Percentiles rank a stretch among this genome's conserved stretches.
Conservation (phyloP, 2,113 vertebrate genomes). For the Suricata suricatta region DNA sequence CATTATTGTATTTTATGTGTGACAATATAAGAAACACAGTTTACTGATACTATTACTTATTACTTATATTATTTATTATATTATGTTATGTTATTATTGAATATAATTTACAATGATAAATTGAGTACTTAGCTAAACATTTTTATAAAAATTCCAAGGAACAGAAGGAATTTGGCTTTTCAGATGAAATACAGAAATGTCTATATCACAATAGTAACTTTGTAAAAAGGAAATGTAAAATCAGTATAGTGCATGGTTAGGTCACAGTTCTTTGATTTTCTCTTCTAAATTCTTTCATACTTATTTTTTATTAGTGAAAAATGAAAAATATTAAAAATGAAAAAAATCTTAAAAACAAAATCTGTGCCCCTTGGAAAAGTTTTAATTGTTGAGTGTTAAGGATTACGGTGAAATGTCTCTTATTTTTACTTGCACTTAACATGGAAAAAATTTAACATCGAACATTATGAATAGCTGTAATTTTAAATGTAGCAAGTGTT, state of each 20-base stretch:
- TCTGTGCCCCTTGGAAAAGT: background rate
- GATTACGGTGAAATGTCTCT: background rate
- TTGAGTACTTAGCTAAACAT: background rate
- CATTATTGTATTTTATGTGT: background rate
- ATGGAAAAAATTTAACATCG: background rate
- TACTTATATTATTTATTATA: background rate
- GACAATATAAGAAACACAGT: background rate
- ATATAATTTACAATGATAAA: background rate
- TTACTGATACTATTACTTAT: background rate
- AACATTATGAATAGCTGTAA: conserved; percentile 28
- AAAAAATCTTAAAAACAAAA: background rate
- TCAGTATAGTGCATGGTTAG: background rate
- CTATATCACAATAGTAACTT: background rate
- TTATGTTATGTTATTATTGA: background rate
- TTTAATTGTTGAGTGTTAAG: background rate
- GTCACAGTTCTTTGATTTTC: background rate
- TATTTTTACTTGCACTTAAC: background rate
- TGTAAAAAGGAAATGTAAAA: conserved; percentile 9
- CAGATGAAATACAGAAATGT: background rate
- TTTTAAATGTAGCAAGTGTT: conserved; percentile 34
- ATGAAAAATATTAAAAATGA: background rate
- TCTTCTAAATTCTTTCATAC: background rate
- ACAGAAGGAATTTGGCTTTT: background rate
- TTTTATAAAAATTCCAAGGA: background rate
- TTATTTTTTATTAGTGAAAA: background rate